Percentiles rank a stretch among this genome's conserved stretches.
Evolutionary conservation across 2,113 vertebrate genomes (phyloP).

Genomic region (Telmatochromis bifrenatus): DNA sequence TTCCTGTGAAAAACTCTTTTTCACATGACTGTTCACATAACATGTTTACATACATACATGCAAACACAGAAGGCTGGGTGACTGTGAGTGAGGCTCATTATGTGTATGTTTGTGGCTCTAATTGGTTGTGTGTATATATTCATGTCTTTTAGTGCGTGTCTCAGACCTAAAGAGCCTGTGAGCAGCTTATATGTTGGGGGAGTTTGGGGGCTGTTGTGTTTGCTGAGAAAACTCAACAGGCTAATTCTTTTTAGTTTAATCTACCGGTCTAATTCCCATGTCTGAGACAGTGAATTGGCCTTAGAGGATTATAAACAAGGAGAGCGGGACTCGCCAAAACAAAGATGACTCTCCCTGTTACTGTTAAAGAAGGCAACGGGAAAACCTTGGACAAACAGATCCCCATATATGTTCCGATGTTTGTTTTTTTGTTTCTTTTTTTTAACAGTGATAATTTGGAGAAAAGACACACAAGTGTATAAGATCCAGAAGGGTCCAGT

Average conservation of each 20-base stretch:
- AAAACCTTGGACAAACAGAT: not conserved
- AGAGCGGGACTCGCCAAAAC: conserved; percentile 32
- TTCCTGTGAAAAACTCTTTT: not conserved
- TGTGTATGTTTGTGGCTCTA: not conserved
- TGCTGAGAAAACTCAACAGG: conserved; percentile 34
- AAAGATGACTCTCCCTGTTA: conserved; percentile 36
- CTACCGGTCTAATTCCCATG: conserved; percentile 54
- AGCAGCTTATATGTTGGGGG: conserved; percentile 53
- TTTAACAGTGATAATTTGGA: not conserved
- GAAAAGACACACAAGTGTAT: not conserved
- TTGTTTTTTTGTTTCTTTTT: not conserved
- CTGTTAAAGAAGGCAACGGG: not conserved
- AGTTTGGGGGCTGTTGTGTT: not conserved
- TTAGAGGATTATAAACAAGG: conserved; percentile 35
- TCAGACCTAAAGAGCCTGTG: conserved; percentile 49
- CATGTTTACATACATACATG: not conserved
- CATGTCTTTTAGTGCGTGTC: not conserved
- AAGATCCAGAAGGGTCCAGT: not conserved
- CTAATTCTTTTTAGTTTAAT: conserved; percentile 61
- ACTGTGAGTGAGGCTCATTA: not conserved
- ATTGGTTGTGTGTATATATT: not conserved
- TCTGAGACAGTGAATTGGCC: conserved; percentile 43
- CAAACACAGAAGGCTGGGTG: not conserved
- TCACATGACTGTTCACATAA: not conserved
- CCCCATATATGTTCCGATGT: not conserved